phyloP scores from a whole-genome alignment of 2,113 vertebrate species.

The Microtus richardsoni region DNA sequence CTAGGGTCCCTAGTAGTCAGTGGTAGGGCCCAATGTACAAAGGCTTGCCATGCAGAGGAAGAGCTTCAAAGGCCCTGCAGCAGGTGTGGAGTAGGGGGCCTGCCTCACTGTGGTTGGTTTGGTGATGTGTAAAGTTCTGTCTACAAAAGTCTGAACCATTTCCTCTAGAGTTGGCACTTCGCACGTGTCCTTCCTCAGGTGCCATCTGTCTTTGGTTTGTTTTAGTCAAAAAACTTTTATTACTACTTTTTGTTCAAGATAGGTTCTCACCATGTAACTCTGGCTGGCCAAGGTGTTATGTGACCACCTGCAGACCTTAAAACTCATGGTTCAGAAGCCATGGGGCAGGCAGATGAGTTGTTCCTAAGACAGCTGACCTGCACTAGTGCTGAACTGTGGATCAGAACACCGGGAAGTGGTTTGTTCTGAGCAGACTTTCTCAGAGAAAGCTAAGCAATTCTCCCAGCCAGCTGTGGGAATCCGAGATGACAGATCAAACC shows the following conservation, averaged over 20 bases:
- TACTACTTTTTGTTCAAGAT: neutral
- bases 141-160: neutral
- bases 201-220: neutral
- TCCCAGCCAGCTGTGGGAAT: constrained; percentile 11
- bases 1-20: neutral
- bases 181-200: neutral
- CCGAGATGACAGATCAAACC: constrained; percentile 51
- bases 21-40: neutral
- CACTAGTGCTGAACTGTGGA: neutral
- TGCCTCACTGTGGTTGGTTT: neutral
- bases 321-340: constrained; percentile 67
- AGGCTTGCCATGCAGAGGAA: neutral
- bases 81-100: neutral
- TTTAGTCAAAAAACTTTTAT: neutral
- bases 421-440: constrained; percentile 62
- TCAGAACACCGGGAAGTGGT: constrained; percentile 54
- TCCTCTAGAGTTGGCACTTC: neutral
- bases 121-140: neutral
- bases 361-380: constrained; percentile 42
- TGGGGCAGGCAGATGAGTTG: constrained; percentile 37
- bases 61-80: neutral
- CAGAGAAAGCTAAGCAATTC: constrained; percentile 55
- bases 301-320: constrained; percentile 56
- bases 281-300: constrained; percentile 11
- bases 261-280: neutral